Evolutionary conservation across 2,888 invertebrate species (phyloP).

Genomic region (Camptogramma bilineatum): DNA sequence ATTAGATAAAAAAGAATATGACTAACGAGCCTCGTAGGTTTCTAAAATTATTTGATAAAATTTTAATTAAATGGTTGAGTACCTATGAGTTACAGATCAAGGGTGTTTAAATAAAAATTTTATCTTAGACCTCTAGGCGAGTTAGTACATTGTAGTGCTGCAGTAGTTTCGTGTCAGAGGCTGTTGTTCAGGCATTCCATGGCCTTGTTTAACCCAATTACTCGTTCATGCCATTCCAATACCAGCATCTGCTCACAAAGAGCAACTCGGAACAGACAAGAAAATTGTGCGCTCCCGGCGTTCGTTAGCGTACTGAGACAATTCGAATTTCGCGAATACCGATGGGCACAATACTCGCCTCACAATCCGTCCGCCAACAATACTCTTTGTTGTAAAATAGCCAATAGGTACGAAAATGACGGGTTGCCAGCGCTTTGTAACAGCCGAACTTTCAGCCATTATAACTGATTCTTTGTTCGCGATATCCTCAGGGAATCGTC

Average conservation of each 20-base stretch:
- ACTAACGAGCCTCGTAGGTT: no score
- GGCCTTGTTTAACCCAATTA: slow-evolving; percentile 20
- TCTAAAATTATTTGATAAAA: no score
- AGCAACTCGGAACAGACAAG: slow-evolving; percentile 30
- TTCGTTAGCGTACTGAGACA: slow-evolving; percentile 78
- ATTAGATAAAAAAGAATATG: no score
- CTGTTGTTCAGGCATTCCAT: slow-evolving; percentile 11
- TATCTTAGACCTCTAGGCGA: background rate
- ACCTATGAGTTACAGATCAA: background rate
- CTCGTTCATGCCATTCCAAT: slow-evolving; percentile 9
- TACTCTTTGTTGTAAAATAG: slow-evolving; percentile 82
- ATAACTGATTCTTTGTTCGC: slow-evolving; percentile 77
- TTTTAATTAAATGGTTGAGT: no score
- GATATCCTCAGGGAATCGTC: slow-evolving; percentile 78
- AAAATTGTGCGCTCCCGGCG: slow-evolving; percentile 57
- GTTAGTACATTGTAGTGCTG: background rate
- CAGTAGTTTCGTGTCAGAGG: background rate
- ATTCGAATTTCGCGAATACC: slow-evolving; percentile 82
- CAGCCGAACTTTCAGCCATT: slow-evolving; percentile 74
- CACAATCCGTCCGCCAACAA: slow-evolving; percentile 72
- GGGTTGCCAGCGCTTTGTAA: slow-evolving; percentile 78
- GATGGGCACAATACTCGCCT: slow-evolving; percentile 68
- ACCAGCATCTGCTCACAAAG: slow-evolving; percentile 28
- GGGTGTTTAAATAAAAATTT: background rate
- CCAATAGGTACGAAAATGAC: slow-evolving; percentile 84